Evolutionary conservation across 2,888 invertebrate genomes (phyloP).

Genomic region (Podabrus alpinus): DNA sequence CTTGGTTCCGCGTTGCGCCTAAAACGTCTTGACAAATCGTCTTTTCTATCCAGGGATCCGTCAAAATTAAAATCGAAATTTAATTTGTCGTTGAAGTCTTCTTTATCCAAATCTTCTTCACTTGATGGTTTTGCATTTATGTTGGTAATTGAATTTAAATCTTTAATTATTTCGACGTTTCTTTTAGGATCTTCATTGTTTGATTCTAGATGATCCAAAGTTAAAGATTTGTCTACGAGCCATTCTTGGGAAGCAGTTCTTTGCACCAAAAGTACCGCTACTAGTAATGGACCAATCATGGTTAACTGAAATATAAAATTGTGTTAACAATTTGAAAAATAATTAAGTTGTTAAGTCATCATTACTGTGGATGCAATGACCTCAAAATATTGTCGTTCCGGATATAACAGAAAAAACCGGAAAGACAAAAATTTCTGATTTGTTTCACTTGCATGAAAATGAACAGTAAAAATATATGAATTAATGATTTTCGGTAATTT

Average conservation of each 20-base stretch:
- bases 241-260: not conserved
- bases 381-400: constrained; percentile 40
- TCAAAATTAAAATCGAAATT: constrained; percentile 3
- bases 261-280: not conserved
- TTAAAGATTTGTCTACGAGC: not conserved
- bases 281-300: not conserved
- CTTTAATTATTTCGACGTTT: not conserved
- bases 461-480: not conserved
- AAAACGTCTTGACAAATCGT: not conserved
- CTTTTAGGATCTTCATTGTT: not conserved
- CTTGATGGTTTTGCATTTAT: not conserved
- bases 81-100: not conserved
- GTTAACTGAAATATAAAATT: constrained; percentile 1
- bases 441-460: constrained; percentile 27
- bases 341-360: constrained; percentile 13
- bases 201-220: not conserved
- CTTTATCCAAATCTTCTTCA: not conserved
- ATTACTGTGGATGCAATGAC: constrained; percentile 37
- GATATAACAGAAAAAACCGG: constrained; percentile 43
- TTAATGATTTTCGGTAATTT: not conserved
- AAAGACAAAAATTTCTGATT: constrained; percentile 32
- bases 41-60: not conserved
- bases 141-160: not conserved
- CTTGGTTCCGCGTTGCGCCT: not conserved
- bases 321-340: constrained; percentile 8